Evolutionary conservation across 2,113 vertebrate genomes (phyloP).

Genomic region (Urocitellus parryii): DNA sequence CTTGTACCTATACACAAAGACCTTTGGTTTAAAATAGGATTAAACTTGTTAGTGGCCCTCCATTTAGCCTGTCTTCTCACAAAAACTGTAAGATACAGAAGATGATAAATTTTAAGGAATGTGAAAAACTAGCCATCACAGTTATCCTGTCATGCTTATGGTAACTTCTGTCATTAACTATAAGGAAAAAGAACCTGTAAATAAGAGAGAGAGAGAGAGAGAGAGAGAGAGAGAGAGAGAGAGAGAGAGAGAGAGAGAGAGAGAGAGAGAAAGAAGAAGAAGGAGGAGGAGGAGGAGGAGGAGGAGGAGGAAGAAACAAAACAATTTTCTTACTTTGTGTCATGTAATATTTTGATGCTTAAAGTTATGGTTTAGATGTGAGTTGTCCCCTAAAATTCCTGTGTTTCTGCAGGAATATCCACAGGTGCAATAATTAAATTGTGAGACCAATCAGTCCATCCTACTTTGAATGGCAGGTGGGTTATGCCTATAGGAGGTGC

Average conservation of each 20-base stretch:
- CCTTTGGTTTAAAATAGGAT: not conserved
- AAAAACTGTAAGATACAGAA: not conserved
- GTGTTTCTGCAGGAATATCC: too few relatives aligned
- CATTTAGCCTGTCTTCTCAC: not conserved
- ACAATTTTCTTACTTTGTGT: not conserved
- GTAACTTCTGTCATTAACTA: not conserved
- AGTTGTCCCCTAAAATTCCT: too few relatives aligned
- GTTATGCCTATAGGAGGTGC: too few relatives aligned
- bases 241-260: too few relatives aligned
- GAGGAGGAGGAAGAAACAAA: not conserved
- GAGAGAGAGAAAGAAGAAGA: too few relatives aligned
- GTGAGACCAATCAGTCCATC: too few relatives aligned
- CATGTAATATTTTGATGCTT: not conserved
- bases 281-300: too few relatives aligned
- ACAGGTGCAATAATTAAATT: too few relatives aligned
- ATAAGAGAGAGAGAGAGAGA: not conserved
- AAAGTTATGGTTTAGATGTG: too few relatives aligned
- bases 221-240: too few relatives aligned
- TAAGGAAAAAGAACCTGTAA: not conserved
- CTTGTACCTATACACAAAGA: not conserved
- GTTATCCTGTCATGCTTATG: not conserved
- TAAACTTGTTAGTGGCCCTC: not conserved
- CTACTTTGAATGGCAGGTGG: too few relatives aligned
- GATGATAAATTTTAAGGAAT: not conserved
- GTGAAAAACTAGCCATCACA: not conserved